These are phyloP conservation scores for Tethya wilhelma DNA, from an alignment of 37 sponge, comb jelly and placozoan genomes.

Conservation along the genomic window DNA sequence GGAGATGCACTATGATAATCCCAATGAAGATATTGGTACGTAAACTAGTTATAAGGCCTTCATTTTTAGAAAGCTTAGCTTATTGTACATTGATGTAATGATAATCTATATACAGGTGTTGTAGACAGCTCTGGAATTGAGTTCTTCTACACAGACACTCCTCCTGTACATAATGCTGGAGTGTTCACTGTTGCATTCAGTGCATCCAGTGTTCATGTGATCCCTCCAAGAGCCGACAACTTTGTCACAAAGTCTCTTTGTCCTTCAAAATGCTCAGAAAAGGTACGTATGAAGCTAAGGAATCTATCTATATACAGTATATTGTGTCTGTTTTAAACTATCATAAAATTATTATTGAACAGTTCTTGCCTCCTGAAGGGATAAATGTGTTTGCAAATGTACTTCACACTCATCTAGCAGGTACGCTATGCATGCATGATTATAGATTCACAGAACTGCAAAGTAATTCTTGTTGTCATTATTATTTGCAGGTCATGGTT, in stretches of 20 bases:
- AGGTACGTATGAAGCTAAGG: conserved; percentile 25
- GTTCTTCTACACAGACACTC: conserved; percentile 15
- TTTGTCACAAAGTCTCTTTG: conserved; percentile 11
- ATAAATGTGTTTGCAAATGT: conserved; percentile 31
- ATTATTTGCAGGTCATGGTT: conserved; percentile 25
- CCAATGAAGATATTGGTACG: not conserved
- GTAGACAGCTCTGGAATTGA: conserved; percentile 47
- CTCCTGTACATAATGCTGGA: conserved; percentile 21
- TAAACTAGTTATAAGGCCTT: not conserved
- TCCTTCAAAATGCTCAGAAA: conserved; percentile 15
- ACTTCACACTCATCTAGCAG: conserved; percentile 37
- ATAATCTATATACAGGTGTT: too few species aligned
- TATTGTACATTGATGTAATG: not conserved
- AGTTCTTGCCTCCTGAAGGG: conserved; percentile 26
- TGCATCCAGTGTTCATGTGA: conserved; percentile 2
- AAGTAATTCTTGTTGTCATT: not conserved
- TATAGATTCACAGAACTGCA: not conserved
- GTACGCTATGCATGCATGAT: conserved; percentile 1
- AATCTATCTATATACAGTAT: too few species aligned
- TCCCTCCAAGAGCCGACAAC: conserved; percentile 38
- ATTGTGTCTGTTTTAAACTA: not conserved
- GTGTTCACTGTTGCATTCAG: conserved; percentile 7
- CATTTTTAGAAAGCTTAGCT: not conserved
- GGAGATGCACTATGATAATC: conserved; percentile 74
- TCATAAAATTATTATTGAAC: not conserved